A percentile compares a stretch with the other conserved stretches of the same genome.
phyloP scores from a whole-genome alignment of 2,113 vertebrate species.

The Trachemys scripta region DNA sequence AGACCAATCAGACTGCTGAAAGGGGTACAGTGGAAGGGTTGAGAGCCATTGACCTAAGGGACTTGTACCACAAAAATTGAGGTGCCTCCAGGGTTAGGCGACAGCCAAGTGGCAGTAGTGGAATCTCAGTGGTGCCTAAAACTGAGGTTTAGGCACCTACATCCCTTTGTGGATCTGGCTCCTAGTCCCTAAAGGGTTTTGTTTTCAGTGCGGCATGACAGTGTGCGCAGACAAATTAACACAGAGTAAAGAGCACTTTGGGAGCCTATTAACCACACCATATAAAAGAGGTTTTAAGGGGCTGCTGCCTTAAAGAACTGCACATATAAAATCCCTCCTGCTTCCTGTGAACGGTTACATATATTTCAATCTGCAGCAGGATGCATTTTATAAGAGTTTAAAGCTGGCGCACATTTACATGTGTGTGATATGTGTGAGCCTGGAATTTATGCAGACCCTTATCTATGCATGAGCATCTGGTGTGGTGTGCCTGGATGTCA shows the following conservation, averaged over 20 bases:
- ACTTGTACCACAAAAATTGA: no score
- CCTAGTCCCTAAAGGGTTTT: not conserved
- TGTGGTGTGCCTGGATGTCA: not conserved
- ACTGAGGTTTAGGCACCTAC: no score
- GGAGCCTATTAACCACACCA: not conserved
- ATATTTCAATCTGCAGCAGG: conserved; percentile 12
- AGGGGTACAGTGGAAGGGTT: no score
- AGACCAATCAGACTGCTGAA: no score
- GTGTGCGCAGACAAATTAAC: not conserved
- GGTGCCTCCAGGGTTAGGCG: no score
- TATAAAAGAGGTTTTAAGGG: conserved; percentile 24
- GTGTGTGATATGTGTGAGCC: not conserved
- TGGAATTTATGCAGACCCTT: not conserved
- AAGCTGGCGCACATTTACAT: not conserved
- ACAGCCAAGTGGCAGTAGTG: no score
- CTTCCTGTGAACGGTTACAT: not conserved
- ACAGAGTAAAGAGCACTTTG: not conserved
- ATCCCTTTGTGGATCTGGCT: not conserved
- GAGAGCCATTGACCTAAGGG: no score
- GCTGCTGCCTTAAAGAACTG: conserved; percentile 29
- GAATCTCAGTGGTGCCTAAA: no score
- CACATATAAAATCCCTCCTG: not conserved
- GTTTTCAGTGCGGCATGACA: not conserved
- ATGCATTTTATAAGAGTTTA: not conserved
- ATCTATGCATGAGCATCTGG: not conserved